phyloP scores from a whole-genome alignment of 64 coral and sea anemone species.

The Stichodactyla helianthus region DNA sequence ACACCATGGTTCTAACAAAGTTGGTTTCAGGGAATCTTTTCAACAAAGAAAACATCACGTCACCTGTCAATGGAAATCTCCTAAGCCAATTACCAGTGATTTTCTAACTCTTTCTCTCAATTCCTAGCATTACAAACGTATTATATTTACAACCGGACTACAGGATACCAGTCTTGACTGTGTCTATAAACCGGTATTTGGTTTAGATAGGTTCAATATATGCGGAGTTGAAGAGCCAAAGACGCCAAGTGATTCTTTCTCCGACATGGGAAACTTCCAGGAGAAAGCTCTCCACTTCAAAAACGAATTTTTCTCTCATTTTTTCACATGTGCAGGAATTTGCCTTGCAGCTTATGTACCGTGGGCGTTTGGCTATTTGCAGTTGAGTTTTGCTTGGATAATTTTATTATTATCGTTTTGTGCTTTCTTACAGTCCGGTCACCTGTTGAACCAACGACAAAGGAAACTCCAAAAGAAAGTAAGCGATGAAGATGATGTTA shows the following conservation, averaged over 20 bases:
- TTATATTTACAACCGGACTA: not conserved
- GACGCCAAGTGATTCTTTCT: not conserved
- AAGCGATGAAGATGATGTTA: conserved; percentile 29
- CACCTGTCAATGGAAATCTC: not conserved
- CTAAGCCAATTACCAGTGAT: not conserved
- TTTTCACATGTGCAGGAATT: conserved; percentile 18
- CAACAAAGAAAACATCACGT: not conserved
- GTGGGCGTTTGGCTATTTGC: conserved; percentile 61
- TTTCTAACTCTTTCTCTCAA: not conserved
- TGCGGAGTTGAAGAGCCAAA: not conserved
- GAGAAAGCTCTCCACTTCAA: conserved; percentile 2
- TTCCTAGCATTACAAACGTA: not conserved
- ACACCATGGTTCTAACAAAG: not conserved
- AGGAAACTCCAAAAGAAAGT: conserved; percentile 49
- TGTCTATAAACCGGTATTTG: not conserved
- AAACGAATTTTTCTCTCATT: not conserved
- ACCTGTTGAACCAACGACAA: conserved; percentile 25
- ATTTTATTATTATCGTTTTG: conserved; percentile 48
- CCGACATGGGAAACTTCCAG: not conserved
- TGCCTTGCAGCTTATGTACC: conserved; percentile 40
- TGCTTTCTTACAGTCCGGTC: conserved; percentile 53
- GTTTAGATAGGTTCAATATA: not conserved
- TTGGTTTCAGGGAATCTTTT: not conserved
- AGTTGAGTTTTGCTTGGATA: conserved; percentile 81
- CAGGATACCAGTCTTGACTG: not conserved